Base-by-base conservation (phyloP, 2,797 vertebrate genomes). In the Pseudochromis fuscus region DNA sequence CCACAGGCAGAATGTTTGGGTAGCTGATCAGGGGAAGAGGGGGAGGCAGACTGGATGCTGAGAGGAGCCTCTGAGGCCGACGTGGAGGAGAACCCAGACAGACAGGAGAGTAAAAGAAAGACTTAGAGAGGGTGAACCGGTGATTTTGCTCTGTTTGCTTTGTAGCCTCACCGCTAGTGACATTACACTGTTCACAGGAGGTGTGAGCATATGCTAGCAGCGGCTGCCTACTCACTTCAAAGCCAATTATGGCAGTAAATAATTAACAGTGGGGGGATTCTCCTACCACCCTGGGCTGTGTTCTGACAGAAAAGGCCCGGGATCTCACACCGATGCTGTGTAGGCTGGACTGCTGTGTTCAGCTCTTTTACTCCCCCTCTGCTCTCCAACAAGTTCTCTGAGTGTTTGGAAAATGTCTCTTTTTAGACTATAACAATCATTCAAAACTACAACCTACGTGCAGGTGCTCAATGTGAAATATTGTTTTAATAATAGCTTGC, bases 161-260 rank as follows among this genome's bases (percentile, higher is more conserved):
- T 85, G 64, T 68, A 67, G 46, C 46, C 40, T 77, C 46, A 53
- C 79, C 72, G 70, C 87, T 57, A 64, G 73, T 83, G 67, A 83
- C 70, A 72, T 88, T 81, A 74, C 81, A 76, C 75, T 63, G 56
- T 83, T 91, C 62, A 45, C 80, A 67, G 77, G 77, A 85, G 82
- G 80, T 72, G 81, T 50, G 68, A 76, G 73, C 87, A 86, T 84
- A 87, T 83, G 75, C 81, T 83, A 70, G 78, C 83, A 83, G 81
- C 6, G 68, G 63, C 88, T 86, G 86, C 80, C 77, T 79, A 56
- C 50, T 67, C 72, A 83, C 88, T 89, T 91, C 88, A 90, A 89
- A 92, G 79, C 72, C 88, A 91, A 90, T 93, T 91, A 91, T 65
- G 53, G 19, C 63, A 60, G 82, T 90, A 92, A 91, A 91, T 91